These are phyloP conservation scores for Stictocephala bisonia DNA, from an alignment of 2,888 invertebrate genomes.

Conservation along the genomic window DNA sequence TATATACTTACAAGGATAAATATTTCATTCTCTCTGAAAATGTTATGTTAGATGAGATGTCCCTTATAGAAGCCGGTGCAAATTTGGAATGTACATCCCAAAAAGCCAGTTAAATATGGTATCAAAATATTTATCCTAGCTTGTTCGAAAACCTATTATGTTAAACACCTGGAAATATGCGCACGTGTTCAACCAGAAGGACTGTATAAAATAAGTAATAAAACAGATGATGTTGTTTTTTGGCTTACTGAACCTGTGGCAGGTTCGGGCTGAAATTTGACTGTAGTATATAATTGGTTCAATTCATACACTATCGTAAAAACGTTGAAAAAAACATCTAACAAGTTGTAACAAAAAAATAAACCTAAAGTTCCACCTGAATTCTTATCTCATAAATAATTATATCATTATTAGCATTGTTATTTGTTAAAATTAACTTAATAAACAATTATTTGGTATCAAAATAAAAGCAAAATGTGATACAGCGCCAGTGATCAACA, in stretches of 20 bases:
- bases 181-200: conserved; percentile 25
- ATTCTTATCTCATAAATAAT: no score
- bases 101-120: not conserved
- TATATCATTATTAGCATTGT: no score
- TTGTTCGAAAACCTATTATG: conserved; percentile 20
- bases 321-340: conserved; percentile 12
- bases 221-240: conserved; percentile 36
- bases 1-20: no score
- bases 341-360: not conserved
- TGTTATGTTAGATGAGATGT: conserved; percentile 24
- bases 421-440: no score
- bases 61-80: not conserved
- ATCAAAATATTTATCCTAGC: not conserved
- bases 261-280: conserved; percentile 13
- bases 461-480: no score
- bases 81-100: conserved; percentile 30
- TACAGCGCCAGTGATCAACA: no score
- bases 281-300: no score
- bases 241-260: conserved; percentile 12
- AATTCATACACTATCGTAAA: not conserved
- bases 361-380: conserved; percentile 7
- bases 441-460: no score
- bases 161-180: conserved; percentile 30
- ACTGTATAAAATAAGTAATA: conserved; percentile 20
- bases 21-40: not conserved